Evolutionary conservation across 1,140 invertebrate genomes (phyloP).

Genomic region (Venturia canescens): DNA sequence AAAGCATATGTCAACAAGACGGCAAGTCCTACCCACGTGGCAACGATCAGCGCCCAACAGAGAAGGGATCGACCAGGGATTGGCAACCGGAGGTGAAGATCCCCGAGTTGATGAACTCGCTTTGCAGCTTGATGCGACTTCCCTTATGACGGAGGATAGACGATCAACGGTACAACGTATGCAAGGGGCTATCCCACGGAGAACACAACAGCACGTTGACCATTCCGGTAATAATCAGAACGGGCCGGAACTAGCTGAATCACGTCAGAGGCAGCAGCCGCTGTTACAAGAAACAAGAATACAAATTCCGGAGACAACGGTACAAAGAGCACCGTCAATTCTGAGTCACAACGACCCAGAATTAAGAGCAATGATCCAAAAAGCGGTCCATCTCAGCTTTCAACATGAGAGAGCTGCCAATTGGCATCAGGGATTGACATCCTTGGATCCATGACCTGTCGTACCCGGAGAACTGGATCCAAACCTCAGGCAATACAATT

Average conservation of each 20-base stretch:
- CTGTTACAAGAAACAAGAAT: background rate
- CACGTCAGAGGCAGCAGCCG: background rate
- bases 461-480: background rate
- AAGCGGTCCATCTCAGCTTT: background rate
- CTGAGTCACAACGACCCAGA: slow-evolving; percentile 10
- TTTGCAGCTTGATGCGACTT: background rate
- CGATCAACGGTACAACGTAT: background rate
- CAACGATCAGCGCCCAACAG: background rate
- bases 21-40: background rate
- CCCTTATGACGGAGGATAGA: background rate
- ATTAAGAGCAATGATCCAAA: background rate
- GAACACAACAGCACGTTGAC: background rate
- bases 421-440: background rate
- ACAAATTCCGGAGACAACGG: background rate
- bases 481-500: background rate
- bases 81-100: background rate
- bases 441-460: background rate
- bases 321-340: background rate
- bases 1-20: background rate
- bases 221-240: too few species aligned
- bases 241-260: too few species aligned
- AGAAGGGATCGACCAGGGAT: too few species aligned
- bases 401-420: background rate
- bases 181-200: too few species aligned
- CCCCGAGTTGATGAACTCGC: background rate